phyloP scores from a whole-genome alignment of 2,797 vertebrate species.

The Melanotaenia nigrans region DNA sequence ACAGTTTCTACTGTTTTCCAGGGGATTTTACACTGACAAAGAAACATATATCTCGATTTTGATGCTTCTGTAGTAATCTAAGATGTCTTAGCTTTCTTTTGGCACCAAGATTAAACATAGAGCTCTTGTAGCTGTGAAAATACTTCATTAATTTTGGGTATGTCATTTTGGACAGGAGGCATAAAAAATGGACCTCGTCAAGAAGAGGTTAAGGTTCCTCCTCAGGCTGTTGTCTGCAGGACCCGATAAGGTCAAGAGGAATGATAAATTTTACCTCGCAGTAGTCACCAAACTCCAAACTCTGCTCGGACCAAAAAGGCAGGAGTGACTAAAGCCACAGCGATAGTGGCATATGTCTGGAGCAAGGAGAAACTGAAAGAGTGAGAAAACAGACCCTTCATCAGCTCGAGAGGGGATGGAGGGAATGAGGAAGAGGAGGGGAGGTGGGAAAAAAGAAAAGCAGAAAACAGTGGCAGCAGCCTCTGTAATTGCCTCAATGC shows the following conservation, averaged over 20 bases:
- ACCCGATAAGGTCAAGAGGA: constrained; percentile 45
- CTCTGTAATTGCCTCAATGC: constrained; percentile 80
- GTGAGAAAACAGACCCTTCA: constrained; percentile 49
- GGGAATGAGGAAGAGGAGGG: constrained; percentile 36
- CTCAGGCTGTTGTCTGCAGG: constrained; percentile 39
- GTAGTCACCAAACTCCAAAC: constrained; percentile 31
- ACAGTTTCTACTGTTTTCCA: not conserved
- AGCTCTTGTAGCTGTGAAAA: not conserved
- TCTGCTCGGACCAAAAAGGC: constrained; percentile 30
- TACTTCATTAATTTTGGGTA: not conserved
- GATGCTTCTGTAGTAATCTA: not conserved
- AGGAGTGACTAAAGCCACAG: constrained; percentile 82
- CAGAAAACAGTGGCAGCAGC: constrained; percentile 75
- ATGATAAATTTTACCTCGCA: constrained; percentile 43
- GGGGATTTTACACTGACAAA: too few relatives aligned
- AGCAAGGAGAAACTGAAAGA: constrained; percentile 54
- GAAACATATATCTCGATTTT: too few relatives aligned
- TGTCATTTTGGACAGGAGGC: too few relatives aligned
- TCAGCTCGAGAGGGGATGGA: constrained; percentile 49
- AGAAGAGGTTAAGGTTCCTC: constrained; percentile 37
- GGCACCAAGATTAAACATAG: not conserved
- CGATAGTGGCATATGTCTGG: constrained; percentile 82
- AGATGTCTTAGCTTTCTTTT: too few relatives aligned
- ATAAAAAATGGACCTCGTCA: too few relatives aligned
- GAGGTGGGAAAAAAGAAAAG: constrained; percentile 36